phyloP scores from a whole-genome alignment of 2,113 vertebrate species.

The Diadophis punctatus region DNA sequence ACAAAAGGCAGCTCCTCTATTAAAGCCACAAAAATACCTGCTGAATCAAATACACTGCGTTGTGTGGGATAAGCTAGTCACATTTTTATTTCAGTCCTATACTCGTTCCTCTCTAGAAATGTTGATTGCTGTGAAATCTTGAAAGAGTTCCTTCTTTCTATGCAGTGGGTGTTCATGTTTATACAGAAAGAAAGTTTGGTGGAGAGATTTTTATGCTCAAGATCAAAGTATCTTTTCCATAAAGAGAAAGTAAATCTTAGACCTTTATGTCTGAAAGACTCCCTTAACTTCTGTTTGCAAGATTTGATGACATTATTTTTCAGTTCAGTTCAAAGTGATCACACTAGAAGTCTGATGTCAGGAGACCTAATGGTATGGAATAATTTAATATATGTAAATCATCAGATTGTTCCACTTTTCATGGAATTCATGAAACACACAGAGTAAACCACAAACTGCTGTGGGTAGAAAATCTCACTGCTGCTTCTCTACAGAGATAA shows the following conservation, averaged over 20 bases:
- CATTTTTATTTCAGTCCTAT: neutral
- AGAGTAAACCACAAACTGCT: neutral
- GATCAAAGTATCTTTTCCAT: neutral
- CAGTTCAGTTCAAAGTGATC: neutral
- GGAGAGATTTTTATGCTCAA: neutral
- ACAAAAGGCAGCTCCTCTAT: neutral
- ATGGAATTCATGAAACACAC: neutral
- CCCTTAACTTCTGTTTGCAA: neutral
- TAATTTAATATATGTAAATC: neutral
- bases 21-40: neutral
- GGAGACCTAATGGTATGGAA: neutral
- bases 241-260: neutral
- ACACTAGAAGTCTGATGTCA: neutral
- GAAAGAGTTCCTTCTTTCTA: neutral
- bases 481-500: neutral
- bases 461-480: conserved; percentile 8
- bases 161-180: neutral
- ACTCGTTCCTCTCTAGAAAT: neutral
- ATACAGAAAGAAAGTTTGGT: neutral
- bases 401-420: conserved; percentile 2
- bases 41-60: neutral
- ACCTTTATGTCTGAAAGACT: neutral
- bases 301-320: neutral
- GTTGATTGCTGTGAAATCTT: neutral
- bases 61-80: neutral